A percentile compares a stretch with the other conserved stretches of the same genome.
Evolutionary conservation across 2,113 vertebrate species (phyloP).

Genomic region (Callospermophilus lateralis): DNA sequence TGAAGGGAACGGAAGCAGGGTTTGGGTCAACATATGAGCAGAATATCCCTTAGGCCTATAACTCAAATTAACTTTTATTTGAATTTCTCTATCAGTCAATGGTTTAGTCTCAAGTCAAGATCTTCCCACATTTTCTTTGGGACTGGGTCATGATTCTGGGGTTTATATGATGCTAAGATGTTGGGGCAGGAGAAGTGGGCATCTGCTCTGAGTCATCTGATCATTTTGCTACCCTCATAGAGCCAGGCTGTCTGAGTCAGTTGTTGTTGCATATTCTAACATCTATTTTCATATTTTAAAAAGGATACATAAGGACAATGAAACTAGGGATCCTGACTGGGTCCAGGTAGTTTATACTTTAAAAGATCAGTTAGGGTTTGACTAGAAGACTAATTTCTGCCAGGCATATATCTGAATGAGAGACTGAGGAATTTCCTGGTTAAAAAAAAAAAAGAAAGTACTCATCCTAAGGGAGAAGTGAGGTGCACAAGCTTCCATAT

Average conservation of each 20-base stretch:
- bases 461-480: background rate
- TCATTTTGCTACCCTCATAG: background rate
- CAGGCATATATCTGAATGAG: background rate
- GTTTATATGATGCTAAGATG: background rate
- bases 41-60: background rate
- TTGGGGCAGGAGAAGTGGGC: background rate
- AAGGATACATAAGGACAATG: background rate
- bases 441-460: background rate
- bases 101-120: background rate
- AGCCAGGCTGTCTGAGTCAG: constrained; percentile 40
- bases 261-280: background rate
- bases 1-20: background rate
- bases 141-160: background rate
- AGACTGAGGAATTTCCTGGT: background rate
- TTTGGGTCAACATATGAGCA: background rate
- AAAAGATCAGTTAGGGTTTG: constrained; percentile 26
- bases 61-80: constrained; percentile 1
- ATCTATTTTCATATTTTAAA: constrained; percentile 33
- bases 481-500: background rate
- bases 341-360: background rate
- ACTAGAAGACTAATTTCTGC: constrained; percentile 1
- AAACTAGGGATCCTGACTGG: background rate
- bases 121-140: background rate
- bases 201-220: constrained; percentile 27
- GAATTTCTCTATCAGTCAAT: background rate